A percentile compares a stretch with the other conserved stretches of the same genome.
Evolutionary conservation across 2,113 vertebrate genomes (phyloP).

Genomic region (Oxygymnocypris stewartii): DNA sequence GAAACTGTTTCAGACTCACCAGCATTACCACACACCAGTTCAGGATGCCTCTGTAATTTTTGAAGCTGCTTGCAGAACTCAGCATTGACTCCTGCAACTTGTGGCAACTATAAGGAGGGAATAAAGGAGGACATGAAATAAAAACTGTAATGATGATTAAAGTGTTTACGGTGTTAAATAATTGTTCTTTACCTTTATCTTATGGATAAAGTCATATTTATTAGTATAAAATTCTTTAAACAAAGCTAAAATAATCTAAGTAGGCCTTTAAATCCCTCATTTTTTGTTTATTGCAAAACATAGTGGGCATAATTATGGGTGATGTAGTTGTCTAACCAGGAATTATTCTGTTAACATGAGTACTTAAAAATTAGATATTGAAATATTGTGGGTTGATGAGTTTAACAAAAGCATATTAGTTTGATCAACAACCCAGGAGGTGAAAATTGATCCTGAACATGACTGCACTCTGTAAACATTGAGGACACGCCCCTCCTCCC

Average conservation of each 20-base stretch:
- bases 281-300: too few species aligned
- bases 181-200: background rate
- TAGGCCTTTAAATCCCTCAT: too few species aligned
- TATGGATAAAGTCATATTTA: background rate
- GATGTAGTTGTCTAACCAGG: background rate
- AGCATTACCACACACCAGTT: conserved; percentile 96
- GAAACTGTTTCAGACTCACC: conserved; percentile 75
- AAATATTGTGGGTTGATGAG: background rate
- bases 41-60: conserved; percentile 89
- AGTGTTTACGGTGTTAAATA: background rate
- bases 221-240: background rate
- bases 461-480: background rate
- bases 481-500: background rate
- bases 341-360: background rate
- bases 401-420: background rate
- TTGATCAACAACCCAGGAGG: background rate
- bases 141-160: background rate
- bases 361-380: background rate
- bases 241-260: background rate
- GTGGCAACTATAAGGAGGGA: conserved; percentile 78
- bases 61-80: conserved; percentile 87
- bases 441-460: background rate
- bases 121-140: background rate
- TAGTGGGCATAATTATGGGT: background rate
- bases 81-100: conserved; percentile 83